Evolutionary conservation across 1,140 invertebrate genomes (phyloP).

Genomic region (Lepidostoma basale): DNA sequence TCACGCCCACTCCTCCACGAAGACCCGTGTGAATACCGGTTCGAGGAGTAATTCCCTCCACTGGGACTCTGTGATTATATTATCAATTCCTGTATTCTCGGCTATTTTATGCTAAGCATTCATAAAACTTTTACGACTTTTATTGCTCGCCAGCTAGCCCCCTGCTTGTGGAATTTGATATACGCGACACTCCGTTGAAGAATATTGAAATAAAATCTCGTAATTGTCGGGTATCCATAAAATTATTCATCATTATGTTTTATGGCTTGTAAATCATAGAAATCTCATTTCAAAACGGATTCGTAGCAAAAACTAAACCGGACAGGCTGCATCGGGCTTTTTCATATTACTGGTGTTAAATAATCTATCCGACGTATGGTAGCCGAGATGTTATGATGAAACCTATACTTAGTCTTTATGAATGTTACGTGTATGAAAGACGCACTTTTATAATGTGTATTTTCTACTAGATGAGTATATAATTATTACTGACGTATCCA

Average conservation of each 20-base stretch:
- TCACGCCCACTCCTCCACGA: background rate
- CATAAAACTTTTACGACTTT: constrained; percentile 29
- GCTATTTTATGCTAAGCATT: constrained; percentile 29
- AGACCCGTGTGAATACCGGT: constrained; percentile 5
- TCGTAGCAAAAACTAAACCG: too few relatives aligned
- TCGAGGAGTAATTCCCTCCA: background rate
- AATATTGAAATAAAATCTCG: constrained; percentile 16
- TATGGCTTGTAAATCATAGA: constrained; percentile 16
- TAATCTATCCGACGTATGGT: too few relatives aligned
- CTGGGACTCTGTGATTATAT: constrained; percentile 21
- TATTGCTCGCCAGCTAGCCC: constrained; percentile 9
- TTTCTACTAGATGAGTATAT: background rate
- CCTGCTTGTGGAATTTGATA: constrained; percentile 27
- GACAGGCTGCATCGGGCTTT: too few relatives aligned
- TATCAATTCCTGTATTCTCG: constrained; percentile 28
- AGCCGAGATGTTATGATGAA: too few relatives aligned
- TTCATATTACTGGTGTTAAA: too few relatives aligned
- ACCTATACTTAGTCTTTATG: too few relatives aligned
- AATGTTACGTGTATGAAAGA: too few relatives aligned
- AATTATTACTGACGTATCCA: too few relatives aligned
- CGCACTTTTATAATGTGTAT: background rate
- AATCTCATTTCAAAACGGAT: too few relatives aligned
- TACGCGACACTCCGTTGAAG: background rate
- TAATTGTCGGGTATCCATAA: constrained; percentile 17
- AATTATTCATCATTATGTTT: constrained; percentile 14